These are phyloP conservation scores for Drosophila koepferae DNA, from an alignment of 2,888 invertebrate genomes.

Conservation along the genomic window DNA sequence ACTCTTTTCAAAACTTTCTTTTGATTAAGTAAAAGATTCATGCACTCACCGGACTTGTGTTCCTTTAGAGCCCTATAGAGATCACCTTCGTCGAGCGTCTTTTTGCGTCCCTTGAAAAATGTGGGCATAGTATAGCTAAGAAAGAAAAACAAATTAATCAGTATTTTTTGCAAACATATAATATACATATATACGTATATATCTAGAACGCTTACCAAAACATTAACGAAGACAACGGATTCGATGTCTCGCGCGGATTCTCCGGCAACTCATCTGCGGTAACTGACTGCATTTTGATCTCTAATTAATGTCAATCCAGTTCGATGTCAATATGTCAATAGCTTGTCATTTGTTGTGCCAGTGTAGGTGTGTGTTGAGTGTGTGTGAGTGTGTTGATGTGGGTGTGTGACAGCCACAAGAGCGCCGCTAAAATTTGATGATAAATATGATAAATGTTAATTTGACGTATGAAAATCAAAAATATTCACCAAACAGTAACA, in stretches of 20 bases:
- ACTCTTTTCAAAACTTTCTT: not conserved
- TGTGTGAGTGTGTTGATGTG: not conserved
- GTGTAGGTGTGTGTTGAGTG: not conserved
- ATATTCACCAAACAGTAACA: not conserved
- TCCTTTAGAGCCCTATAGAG: conserved; percentile 89
- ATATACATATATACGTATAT: not conserved
- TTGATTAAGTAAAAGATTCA: conserved; percentile 1
- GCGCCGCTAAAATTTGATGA: conserved; percentile 50
- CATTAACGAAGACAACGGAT: conserved; percentile 87
- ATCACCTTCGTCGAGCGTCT: conserved; percentile 90
- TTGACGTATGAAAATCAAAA: not conserved
- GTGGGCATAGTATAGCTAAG: conserved; percentile 91
- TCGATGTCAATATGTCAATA: conserved; percentile 41
- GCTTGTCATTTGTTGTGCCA: conserved; percentile 53
- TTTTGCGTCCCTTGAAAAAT: conserved; percentile 90
- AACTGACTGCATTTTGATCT: conserved; percentile 81
- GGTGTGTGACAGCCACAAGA: conserved; percentile 32
- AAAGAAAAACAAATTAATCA: not conserved
- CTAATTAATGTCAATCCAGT: conserved; percentile 43
- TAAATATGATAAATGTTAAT: conserved; percentile 10
- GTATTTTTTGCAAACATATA: not conserved
- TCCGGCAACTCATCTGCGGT: conserved; percentile 85
- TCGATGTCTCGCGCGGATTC: conserved; percentile 87
- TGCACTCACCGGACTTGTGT: conserved; percentile 88
- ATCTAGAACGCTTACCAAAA: conserved; percentile 86